A percentile compares a stretch with the other conserved stretches of the same genome.
phyloP scores from a whole-genome alignment of 2,888 invertebrate species.

The Blomia tropicalis region DNA sequence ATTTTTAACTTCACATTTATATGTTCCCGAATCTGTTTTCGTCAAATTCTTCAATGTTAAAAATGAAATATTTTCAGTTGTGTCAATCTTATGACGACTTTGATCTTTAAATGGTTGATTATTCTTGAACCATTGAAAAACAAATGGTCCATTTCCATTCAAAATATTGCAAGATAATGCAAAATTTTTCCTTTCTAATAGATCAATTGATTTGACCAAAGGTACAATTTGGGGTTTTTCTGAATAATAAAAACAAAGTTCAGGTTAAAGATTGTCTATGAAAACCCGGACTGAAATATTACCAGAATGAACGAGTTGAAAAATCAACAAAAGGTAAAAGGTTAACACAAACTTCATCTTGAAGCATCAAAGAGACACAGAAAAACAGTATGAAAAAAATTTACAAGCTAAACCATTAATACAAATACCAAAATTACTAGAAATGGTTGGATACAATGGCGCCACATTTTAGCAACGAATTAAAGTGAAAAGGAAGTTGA shows the following conservation, averaged over 20 bases:
- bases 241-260: no score
- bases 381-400: no score
- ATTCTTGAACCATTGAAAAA: not conserved
- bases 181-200: not conserved
- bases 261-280: no score
- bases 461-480: not conserved
- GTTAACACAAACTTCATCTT: no score
- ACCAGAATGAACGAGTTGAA: no score
- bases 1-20: not conserved
- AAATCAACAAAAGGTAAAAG: no score
- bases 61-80: not conserved
- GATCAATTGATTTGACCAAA: not conserved
- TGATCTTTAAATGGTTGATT: not conserved
- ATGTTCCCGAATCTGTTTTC: constrained; percentile 4
- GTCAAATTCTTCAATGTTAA: not conserved
- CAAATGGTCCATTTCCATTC: not conserved
- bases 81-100: not conserved
- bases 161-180: not conserved
- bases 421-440: no score
- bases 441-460: no score
- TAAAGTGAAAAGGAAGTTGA: not conserved
- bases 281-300: no score
- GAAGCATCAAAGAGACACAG: no score
- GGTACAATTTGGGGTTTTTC: not conserved
- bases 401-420: no score